phyloP scores from a whole-genome alignment of 2,797 vertebrate species.

The Clarias platycephalus region DNA sequence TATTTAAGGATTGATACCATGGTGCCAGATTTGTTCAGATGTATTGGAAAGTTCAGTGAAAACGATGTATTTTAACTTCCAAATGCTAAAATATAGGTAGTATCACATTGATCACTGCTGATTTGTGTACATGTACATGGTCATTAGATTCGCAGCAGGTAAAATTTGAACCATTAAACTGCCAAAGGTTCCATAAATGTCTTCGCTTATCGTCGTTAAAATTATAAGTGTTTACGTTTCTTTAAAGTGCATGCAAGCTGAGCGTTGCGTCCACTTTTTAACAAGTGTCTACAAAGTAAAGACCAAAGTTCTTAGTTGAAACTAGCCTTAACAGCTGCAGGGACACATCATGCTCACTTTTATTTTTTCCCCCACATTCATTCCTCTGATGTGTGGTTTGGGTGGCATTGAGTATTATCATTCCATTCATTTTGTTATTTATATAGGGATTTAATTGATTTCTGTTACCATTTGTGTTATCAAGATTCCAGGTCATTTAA shows the following conservation, averaged over 20 bases:
- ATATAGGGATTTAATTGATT: background rate
- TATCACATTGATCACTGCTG: background rate
- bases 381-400: background rate
- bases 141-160: background rate
- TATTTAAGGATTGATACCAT: background rate
- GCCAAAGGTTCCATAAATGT: background rate
- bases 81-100: background rate
- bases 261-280: background rate
- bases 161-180: background rate
- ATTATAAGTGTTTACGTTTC: background rate
- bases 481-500: background rate
- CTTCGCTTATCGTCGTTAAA: background rate
- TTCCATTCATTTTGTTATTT: background rate
- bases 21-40: background rate
- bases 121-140: background rate
- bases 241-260: background rate
- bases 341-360: background rate
- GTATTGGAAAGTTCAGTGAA: background rate
- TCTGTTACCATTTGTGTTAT: background rate
- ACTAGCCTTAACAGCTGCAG: constrained; percentile 5
- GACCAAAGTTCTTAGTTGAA: background rate
- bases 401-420: background rate
- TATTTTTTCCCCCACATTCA: background rate
- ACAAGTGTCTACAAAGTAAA: background rate
- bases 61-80: background rate